These are phyloP conservation scores for Caenorhabditis afra DNA, from an alignment of 2,888 invertebrate genomes.

Conservation along the genomic window DNA sequence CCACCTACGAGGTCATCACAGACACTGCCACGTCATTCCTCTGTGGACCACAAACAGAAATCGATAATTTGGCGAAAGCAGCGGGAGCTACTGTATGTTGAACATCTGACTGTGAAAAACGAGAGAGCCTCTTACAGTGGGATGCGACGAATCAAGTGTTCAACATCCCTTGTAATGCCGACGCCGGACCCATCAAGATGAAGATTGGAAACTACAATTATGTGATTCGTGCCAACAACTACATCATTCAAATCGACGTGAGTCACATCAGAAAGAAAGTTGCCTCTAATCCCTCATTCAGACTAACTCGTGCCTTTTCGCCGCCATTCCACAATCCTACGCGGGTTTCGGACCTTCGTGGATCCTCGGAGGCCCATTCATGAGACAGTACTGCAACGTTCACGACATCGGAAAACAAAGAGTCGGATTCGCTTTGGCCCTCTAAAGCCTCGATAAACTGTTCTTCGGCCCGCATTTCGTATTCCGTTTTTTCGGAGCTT, in stretches of 20 bases:
- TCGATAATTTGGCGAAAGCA: slow-evolving; percentile 57
- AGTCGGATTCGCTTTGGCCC: slow-evolving; percentile 60
- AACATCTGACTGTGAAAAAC: background rate
- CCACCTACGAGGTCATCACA: slow-evolving; percentile 61
- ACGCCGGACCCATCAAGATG: slow-evolving; percentile 50
- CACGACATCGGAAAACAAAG: slow-evolving; percentile 62
- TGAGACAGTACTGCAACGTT: slow-evolving; percentile 68
- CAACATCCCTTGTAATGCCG: slow-evolving; percentile 47
- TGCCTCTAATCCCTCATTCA: background rate
- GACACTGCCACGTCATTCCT: slow-evolving; percentile 66
- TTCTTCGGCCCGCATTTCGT: background rate
- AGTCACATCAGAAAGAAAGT: too few relatives aligned
- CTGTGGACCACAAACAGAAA: slow-evolving; percentile 55
- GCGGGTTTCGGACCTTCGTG: slow-evolving; percentile 68
- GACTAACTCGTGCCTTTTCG: slow-evolving; percentile 53
- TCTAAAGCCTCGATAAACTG: slow-evolving; percentile 8
- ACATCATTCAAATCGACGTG: slow-evolving; percentile 49
- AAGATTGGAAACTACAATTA: slow-evolving; percentile 46
- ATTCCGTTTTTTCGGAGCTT: background rate
- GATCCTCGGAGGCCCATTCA: slow-evolving; percentile 71
- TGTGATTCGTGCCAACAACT: slow-evolving; percentile 46
- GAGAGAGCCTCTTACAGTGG: slow-evolving; percentile 25
- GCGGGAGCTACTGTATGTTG: slow-evolving; percentile 62
- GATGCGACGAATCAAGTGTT: slow-evolving; percentile 51
- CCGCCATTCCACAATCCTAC: slow-evolving; percentile 50